Percentiles rank a stretch among this genome's conserved stretches.
phyloP scores from a whole-genome alignment of 2,888 invertebrate genomes.

The Pseudococcus viburni region DNA sequence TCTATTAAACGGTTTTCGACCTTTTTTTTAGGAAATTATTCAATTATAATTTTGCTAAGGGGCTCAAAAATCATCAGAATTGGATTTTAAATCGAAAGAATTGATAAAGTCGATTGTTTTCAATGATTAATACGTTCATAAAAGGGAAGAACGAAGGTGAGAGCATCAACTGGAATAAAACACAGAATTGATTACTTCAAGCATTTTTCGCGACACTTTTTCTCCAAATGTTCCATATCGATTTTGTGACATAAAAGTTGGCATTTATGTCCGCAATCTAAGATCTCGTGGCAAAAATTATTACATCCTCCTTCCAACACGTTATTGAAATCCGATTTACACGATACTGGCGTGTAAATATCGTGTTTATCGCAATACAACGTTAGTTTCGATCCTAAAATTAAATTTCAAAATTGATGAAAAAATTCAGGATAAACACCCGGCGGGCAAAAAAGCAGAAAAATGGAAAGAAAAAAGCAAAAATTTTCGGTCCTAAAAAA shows the following conservation, averaged over 20 bases:
- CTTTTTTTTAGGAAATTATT: too few relatives aligned
- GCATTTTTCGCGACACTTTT: slow-evolving; percentile 74
- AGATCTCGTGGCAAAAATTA: slow-evolving; percentile 67
- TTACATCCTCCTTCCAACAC: too few relatives aligned
- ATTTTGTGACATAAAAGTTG: slow-evolving; percentile 76
- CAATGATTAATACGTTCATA: too few relatives aligned
- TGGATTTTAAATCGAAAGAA: too few relatives aligned
- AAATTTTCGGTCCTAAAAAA: too few relatives aligned
- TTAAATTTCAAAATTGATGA: not conserved
- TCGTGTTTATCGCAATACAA: slow-evolving; percentile 75
- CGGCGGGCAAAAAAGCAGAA: too few relatives aligned
- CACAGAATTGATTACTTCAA: slow-evolving; percentile 72
- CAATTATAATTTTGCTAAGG: too few relatives aligned
- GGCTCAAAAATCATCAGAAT: too few relatives aligned
- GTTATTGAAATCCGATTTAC: not conserved
- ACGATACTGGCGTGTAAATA: slow-evolving; percentile 71
- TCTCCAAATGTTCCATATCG: slow-evolving; percentile 74
- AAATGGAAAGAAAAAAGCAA: too few relatives aligned
- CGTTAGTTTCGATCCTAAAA: slow-evolving; percentile 67
- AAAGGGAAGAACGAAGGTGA: too few relatives aligned
- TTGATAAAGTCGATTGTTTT: too few relatives aligned
- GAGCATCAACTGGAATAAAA: not conserved
- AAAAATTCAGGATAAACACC: not conserved
- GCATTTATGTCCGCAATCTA: slow-evolving; percentile 79
- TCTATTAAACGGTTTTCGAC: too few relatives aligned